Evolutionary conservation across 2,888 invertebrate species (phyloP).

Genomic region (Drosophila mettleri): DNA sequence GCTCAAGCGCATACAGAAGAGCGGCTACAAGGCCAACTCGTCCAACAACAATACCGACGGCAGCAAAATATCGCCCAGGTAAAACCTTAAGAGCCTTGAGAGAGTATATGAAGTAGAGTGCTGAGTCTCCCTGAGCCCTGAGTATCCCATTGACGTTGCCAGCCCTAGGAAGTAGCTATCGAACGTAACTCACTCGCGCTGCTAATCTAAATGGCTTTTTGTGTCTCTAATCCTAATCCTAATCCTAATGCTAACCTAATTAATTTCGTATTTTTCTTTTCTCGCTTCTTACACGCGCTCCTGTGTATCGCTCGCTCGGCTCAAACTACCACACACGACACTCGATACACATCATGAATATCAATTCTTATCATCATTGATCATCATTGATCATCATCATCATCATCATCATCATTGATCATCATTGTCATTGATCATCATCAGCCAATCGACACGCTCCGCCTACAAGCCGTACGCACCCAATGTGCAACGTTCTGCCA

Average conservation of each 20-base stretch:
- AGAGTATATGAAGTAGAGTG: no score
- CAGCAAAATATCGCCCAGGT: constrained; percentile 92
- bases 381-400: constrained; percentile 1
- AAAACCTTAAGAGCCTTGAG: constrained; percentile 81
- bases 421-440: neutral
- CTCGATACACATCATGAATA: no score
- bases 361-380: no score
- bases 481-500: constrained; percentile 92
- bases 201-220: constrained; percentile 49
- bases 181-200: constrained; percentile 17
- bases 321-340: no score
- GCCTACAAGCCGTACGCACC: constrained; percentile 85
- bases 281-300: constrained; percentile 52
- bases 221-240: constrained; percentile 50
- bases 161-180: neutral
- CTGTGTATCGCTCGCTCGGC: constrained; percentile 16
- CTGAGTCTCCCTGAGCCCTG: neutral
- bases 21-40: constrained; percentile 95
- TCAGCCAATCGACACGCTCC: constrained; percentile 85
- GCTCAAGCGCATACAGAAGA: constrained; percentile 96
- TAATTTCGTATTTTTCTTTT: constrained; percentile 65
- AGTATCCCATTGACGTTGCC: constrained; percentile 54
- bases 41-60: constrained; percentile 87
- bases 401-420: neutral
- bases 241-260: constrained; percentile 55